Evolutionary conservation across 1,140 invertebrate species (phyloP), one percentile per base, ranked within the genome.

Genomic region (Drosophila kepulauana): DNA sequence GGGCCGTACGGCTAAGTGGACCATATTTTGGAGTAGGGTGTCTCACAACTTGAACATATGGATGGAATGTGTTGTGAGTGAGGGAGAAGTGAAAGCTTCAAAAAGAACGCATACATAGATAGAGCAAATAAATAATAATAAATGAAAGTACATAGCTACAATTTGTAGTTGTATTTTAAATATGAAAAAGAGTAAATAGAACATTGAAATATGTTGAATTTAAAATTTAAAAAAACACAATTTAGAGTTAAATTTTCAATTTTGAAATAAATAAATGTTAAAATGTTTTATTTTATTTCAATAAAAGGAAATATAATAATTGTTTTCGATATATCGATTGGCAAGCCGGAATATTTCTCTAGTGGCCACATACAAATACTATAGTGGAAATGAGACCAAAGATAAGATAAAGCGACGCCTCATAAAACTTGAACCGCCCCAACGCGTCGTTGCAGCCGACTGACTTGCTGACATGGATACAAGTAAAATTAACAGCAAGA

Each of bases 401-500:
- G 73, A 75, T 75, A 64, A 75, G 73, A 75, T 75, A 59, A 65
- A 51, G 16, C 16, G n/a, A 59, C 35, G 56, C 16, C 8, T 15
- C 49, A 57, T 38, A 30, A 68, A 20, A 59, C 46, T 59, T 59
- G 73, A 71, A 57, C 15, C 59, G 54, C 73, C 67, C 67, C 65
- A 59, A 71, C 46, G 66, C 30, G 58, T 58, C 30, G 58, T 61
- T 64, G 57, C 57, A 30, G 20, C 10, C 48, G 33, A 41, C 35
- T 52, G 57, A 38, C 38, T 48, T 62, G 59, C 28, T 75, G 61
- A 61, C 75, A 70, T 70, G 71, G 75, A 75, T 75, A 78, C 72
- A 65, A 75, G 73, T 58, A 57, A 67, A 75, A 71, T 75, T 75
- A 66, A 76, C 72, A 79, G 46, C 54, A 57, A 63, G 3, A 25